Evolutionary conservation across 2,113 vertebrate genomes (phyloP), one percentile per base, ranked within the genome.

Genomic region (Turdus rufiventris): DNA sequence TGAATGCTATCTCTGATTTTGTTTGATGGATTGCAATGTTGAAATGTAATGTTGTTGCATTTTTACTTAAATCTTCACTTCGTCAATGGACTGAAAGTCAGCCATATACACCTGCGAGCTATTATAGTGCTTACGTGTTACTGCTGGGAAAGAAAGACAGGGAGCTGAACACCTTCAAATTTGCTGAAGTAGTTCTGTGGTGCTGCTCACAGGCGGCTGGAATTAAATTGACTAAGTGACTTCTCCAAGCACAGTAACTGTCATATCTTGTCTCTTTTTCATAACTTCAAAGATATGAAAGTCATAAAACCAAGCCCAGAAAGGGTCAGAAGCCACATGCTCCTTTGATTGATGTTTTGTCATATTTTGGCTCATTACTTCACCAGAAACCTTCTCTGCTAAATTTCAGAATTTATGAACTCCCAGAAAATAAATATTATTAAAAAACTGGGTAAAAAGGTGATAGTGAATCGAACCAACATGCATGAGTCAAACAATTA

Each of bases 221-320:
- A 97, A 98, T 98, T 98, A 96, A 98, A 98, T 97, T 97, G 97
- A 96, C 97, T 94, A 94, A 95, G 96, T 94, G 97, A 95, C 97
- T 98, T 98, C 97, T 98, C 97, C 97, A 97, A 98, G 97, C 96
- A 94, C 97, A 98, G 98, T 97, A 98, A 95, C 98, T 98, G 98
- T 98, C 98, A 98, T 96, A 96, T 98, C 97, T 97, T 97, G 97
- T 98, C 98, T 97, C 96, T 97, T 98, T 98, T 98, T 98, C 97
- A 98, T 98, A 98, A 97, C 98, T 97, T 98, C 97, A 97, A 97
- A 98, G 97, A 98, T 98, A 98, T 98, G 98, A 98, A 98, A 98
- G 98, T 98, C 98, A 98, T 98, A 98, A 98, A 98, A 98, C 93
- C 89, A 97, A 96, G 96, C 94, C 94, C 91, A 96, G 97, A 85